Evolutionary conservation across 2,888 invertebrate genomes (phyloP), one percentile per base, ranked within the genome.

Genomic region (Adineta ricciae): DNA sequence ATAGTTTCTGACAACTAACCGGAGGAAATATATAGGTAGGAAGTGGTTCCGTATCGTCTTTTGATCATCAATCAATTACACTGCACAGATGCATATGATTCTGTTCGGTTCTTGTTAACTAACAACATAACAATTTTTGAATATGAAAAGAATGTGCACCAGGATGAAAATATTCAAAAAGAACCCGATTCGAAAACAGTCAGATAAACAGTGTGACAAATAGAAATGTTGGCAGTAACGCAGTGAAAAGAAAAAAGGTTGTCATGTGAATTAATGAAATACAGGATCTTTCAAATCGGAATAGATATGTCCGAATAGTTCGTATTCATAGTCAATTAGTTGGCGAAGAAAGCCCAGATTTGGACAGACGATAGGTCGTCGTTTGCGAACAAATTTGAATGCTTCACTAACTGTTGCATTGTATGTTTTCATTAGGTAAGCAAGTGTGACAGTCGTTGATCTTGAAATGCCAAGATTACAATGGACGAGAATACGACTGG

Each of bases 391-490:
- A 84, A 87, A 88, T 49, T 87, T 86, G 84, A 87, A 88, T 16
- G 88, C 88, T 84, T 88, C 88, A 27, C 86, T 86, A 52, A 88
- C 85, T 21, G 87, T 87, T 85, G 87, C 88, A n/a, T 85, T 64
- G 38, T 87, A 86, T 4, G 86, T 86, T 73, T 86, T 85, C 88
- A 88, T 88, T 41, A 88, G 84, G 73, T 87, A 88, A 36, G 88
- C 88, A 50, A 88, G 87, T 50, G 87, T 87, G 1, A 88, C 86
- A 21, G 88, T 87, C 14, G 88, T 87, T 83, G 88, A 88, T 19
- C 88, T 86, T 83, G 88, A 88, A 24, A 88, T 87, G 21, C 89
- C 89, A 73, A 88, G 87, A 82, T 88, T 88, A 78, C 89, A 89
- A 85, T 89, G 89, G 19, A 89, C 88, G 72, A 89, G 86, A 11